These are phyloP conservation scores for Drosophila tsacasi DNA, from an alignment of 1,140 invertebrate species.

Conservation along the genomic window DNA sequence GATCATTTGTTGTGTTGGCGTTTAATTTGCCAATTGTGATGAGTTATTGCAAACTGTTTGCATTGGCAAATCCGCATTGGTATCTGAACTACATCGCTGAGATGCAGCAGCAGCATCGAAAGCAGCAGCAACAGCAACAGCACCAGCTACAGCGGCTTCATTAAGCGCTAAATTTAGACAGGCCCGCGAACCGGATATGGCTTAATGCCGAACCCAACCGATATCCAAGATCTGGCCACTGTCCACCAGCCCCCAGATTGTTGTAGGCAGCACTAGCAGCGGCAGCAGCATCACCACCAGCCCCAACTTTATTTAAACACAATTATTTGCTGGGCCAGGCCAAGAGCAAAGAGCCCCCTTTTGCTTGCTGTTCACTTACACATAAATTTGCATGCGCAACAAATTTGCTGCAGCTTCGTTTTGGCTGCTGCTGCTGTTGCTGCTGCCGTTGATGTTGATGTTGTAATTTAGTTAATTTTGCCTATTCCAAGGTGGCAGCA, in stretches of 20 bases:
- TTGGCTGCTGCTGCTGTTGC: conserved; percentile 26
- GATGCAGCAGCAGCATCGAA: neutral
- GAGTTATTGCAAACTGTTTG: conserved; percentile 77
- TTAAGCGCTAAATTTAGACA: conserved; percentile 84
- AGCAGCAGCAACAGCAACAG: conserved; percentile 6
- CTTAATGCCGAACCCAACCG: conserved; percentile 68
- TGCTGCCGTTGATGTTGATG: conserved; percentile 63
- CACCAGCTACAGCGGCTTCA: conserved; percentile 62
- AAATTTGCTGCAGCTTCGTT: conserved; percentile 72
- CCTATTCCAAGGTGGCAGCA: conserved; percentile 80
- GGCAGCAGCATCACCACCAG: conserved; percentile 42
- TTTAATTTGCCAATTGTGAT: conserved; percentile 84
- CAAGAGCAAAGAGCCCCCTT: conserved; percentile 54
- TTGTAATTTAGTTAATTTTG: conserved; percentile 84
- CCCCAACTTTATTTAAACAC: conserved; percentile 79
- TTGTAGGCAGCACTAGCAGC: conserved; percentile 33
- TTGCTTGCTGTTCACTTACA: conserved; percentile 75
- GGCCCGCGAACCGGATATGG: conserved; percentile 77
- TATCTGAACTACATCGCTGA: conserved; percentile 4
- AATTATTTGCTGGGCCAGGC: conserved; percentile 74
- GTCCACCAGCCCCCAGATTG: conserved; percentile 40
- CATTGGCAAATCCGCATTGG: conserved; percentile 50
- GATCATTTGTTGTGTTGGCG: conserved; percentile 80
- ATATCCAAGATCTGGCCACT: conserved; percentile 56
- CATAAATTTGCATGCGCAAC: conserved; percentile 84